Evolutionary conservation across 2,797 vertebrate species (phyloP).

Genomic region (Darevskia nairensis): DNA sequence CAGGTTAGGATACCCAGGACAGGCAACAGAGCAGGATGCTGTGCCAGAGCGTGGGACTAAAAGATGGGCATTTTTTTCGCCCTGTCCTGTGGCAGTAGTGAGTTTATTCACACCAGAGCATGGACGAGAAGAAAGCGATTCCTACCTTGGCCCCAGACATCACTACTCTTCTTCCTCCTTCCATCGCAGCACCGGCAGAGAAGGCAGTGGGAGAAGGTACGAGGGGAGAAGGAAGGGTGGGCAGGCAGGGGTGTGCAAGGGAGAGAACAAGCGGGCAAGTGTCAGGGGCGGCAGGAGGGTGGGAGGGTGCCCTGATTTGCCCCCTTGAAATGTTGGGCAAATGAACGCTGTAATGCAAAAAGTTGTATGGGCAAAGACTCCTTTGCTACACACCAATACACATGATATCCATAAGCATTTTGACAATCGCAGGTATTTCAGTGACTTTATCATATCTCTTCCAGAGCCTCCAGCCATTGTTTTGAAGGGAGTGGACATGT

Average conservation of each 20-base stretch:
- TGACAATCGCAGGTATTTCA: conserved; percentile 33
- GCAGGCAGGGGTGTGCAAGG: neutral
- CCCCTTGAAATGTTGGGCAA: neutral
- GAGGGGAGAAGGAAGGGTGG: neutral
- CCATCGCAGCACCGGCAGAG: neutral
- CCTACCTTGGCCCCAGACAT: no score
- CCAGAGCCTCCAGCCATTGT: conserved; percentile 27
- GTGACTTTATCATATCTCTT: neutral
- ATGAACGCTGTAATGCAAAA: conserved; percentile 1
- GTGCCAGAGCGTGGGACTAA: no score
- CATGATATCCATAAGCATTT: conserved; percentile 30
- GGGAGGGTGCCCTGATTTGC: no score
- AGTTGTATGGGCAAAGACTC: conserved; percentile 13
- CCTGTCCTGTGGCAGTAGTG: no score
- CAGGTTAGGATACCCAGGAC: no score
- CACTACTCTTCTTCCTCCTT: no score
- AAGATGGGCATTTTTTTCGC: no score
- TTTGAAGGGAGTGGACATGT: conserved; percentile 19
- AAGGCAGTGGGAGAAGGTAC: neutral
- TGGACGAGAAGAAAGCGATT: no score
- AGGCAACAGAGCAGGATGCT: no score
- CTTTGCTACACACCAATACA: conserved; percentile 29
- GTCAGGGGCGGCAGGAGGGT: neutral
- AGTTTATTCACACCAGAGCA: no score
- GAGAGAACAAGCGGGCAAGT: neutral